Conservation (phyloP, 2,113 vertebrate genomes). For the Galeopterus variegatus region DNA sequence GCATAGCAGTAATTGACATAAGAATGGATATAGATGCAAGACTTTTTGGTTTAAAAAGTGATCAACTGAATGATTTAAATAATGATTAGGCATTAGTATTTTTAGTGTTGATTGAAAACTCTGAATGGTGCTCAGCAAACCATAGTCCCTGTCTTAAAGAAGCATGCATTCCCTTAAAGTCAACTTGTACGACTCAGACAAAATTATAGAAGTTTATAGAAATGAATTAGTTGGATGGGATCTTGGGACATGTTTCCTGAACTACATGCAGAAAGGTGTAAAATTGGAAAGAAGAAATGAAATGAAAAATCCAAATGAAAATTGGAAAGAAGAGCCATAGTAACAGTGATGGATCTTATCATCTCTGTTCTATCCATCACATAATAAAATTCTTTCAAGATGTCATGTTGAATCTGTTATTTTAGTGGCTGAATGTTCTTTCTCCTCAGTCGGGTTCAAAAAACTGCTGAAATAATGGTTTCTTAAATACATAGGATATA, state of each 20-base stretch:
- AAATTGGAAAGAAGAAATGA: neutral
- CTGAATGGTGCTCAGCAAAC: neutral
- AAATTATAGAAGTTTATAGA: constrained; percentile 23
- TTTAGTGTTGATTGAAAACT: neutral
- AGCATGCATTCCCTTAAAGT: neutral
- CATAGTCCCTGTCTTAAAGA: neutral
- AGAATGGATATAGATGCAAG: neutral
- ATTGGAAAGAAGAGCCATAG: neutral
- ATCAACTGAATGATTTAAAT: neutral
- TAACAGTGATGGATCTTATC: neutral
- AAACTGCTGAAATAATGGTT: constrained; percentile 45
- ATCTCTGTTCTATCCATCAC: neutral
- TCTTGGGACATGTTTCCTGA: neutral
- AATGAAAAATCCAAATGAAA: neutral
- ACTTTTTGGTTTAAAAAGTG: neutral
- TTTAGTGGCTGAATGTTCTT: constrained; percentile 4
- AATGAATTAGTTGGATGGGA: neutral
- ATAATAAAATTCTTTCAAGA: constrained; percentile 26
- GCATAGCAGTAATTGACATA: neutral
- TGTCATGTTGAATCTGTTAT: constrained; percentile 11
- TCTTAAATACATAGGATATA: constrained; percentile 4
- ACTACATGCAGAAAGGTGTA: neutral
- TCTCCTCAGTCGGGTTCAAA: neutral
- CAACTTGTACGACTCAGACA: neutral
- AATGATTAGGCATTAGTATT: neutral